Evolutionary conservation across 2,888 invertebrate species (phyloP), one percentile per base, ranked within the genome.

Genomic region (Ephialtes manifestator): DNA sequence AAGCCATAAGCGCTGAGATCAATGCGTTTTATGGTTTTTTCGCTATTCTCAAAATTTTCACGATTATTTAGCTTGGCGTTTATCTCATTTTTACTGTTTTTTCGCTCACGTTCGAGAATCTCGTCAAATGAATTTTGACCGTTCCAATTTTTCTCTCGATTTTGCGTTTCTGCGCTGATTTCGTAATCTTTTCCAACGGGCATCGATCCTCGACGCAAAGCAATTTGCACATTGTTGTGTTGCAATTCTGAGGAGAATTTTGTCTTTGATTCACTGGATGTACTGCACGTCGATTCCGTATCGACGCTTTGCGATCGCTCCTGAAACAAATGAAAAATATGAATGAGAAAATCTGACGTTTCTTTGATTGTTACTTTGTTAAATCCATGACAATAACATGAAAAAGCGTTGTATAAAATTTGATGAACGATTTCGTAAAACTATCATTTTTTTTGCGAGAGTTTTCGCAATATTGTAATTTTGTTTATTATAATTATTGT

Each of bases 1-100:
- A 93, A 93, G 0, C 93, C 92, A 65, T 93, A 93, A 10, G 93
- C 90, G 39, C 91, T 91, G 24, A 93, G 78, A 43, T 93, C 91
- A 48, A 93, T 91, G 20, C 91, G 89, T 24, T 89, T 88, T 63
- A 93, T 91, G 20, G 88, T 88, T 63, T 87, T 88, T 10, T 87
- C 71, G 65, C 81, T 88, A 0, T 91, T 90, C 2, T 86, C 87
- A 24, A 84, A 87, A 60, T 83, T 89, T 18, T 90, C 92, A 8
- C 88, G 90, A 74, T 92, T 92, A 60, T 93, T 93, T 31, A 93
- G 67, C 46, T 91, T 93, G 11, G 92, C 92, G 75, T 93, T 92
- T 39, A 92, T 88, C 71, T 90, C 91, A 67, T 91, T 92, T 76
- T 91, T 93, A 67, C 87, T 91, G 63, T 92, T 92, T 67, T 87